Evolutionary conservation across 2,797 vertebrate species (phyloP).

Genomic region (Rhinoraja longicauda): DNA sequence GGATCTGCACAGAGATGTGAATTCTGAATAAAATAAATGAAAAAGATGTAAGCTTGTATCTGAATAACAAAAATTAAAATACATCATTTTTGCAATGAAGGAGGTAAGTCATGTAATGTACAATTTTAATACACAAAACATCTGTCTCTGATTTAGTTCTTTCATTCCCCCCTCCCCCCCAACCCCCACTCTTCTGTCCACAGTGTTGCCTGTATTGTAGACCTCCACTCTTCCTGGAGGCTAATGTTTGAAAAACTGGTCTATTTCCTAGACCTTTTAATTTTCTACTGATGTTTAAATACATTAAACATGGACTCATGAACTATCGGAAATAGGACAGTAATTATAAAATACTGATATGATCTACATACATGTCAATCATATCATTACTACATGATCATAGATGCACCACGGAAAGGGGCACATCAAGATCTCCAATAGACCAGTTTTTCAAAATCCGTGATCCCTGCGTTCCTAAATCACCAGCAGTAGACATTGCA

Average conservation of each 20-base stretch:
- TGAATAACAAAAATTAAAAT: not conserved
- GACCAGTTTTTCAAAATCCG: too few species aligned
- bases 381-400: not conserved
- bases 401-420: too few species aligned
- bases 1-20: slow-evolving; percentile 96
- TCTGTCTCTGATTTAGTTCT: too few species aligned
- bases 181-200: not conserved
- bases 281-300: not conserved
- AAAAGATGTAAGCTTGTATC: not conserved
- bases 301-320: not conserved
- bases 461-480: too few species aligned
- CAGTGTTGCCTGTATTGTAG: not conserved
- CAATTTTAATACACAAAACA: not conserved
- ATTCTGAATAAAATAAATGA: slow-evolving; percentile 61
- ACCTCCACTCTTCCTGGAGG: not conserved
- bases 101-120: not conserved
- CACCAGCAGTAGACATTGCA: too few species aligned
- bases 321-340: not conserved
- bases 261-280: not conserved
- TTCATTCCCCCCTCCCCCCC: not conserved
- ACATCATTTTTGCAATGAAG: not conserved
- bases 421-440: too few species aligned
- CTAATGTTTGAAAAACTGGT: not conserved
- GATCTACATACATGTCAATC: not conserved
- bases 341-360: not conserved